Conservation (phyloP, 37 sponge, comb jelly and placozoan species). For the Spongia lamella region DNA sequence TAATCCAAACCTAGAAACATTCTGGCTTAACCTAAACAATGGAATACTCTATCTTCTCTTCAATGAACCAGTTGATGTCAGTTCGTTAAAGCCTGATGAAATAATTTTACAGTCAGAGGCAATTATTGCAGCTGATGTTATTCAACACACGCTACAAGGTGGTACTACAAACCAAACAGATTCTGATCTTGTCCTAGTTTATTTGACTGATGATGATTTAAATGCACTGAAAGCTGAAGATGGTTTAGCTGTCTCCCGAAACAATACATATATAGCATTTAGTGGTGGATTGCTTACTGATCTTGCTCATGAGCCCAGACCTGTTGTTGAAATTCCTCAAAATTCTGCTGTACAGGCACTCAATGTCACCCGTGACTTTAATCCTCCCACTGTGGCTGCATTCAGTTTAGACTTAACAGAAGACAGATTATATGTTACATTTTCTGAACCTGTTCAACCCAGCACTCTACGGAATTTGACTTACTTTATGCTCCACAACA, state of each 20-base stretch:
- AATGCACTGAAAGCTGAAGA: conserved; percentile 63
- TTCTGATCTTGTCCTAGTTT: conserved; percentile 17
- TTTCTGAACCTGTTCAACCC: conserved; percentile 78
- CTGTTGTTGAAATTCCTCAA: conserved; percentile 18
- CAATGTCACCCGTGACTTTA: conserved; percentile 40
- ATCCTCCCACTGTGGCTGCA: conserved; percentile 56
- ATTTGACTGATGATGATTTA: conserved; percentile 55
- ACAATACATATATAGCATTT: conserved; percentile 64
- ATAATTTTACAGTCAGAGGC: conserved; percentile 62
- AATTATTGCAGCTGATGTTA: background rate
- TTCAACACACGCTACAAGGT: conserved; percentile 53
- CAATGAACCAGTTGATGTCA: conserved; percentile 72
- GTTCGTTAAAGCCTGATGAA: conserved; percentile 16
- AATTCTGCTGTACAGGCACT: conserved; percentile 34
- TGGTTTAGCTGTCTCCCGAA: conserved; percentile 46
- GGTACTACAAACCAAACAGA: conserved; percentile 36
- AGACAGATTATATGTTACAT: conserved; percentile 70
- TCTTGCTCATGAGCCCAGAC: conserved; percentile 53
- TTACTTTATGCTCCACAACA: conserved; percentile 50
- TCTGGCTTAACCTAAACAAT: conserved; percentile 67
- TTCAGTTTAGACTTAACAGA: conserved; percentile 72
- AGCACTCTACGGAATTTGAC: conserved; percentile 64
- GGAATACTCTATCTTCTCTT: conserved; percentile 70
- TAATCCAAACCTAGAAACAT: conserved; percentile 58
- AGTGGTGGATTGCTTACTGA: conserved; percentile 51